Conservation (phyloP, 2,888 invertebrate genomes). For the Melolontha melolontha region DNA sequence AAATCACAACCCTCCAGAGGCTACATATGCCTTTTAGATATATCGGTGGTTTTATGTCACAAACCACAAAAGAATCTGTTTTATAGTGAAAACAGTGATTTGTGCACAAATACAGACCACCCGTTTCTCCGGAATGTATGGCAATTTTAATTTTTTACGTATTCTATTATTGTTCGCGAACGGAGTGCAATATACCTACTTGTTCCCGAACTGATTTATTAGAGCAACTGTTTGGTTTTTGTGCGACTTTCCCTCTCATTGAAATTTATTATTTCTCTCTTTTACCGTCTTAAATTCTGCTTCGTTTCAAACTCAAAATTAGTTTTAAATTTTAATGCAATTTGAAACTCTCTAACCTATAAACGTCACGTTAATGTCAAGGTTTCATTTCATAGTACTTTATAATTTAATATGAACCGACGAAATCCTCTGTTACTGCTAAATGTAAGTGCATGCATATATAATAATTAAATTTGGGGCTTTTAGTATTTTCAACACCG, state of each 20-base stretch:
- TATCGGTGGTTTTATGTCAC: constrained; percentile 55
- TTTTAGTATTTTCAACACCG: too few relatives aligned
- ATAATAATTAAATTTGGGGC: not conserved
- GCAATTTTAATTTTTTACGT: constrained; percentile 38
- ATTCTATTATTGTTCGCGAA: constrained; percentile 32
- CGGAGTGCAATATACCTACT: constrained; percentile 32
- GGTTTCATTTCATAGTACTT: constrained; percentile 39
- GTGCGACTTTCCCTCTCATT: constrained; percentile 31
- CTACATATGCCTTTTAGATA: constrained; percentile 55
- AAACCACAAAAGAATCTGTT: constrained; percentile 54
- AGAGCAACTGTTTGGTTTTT: constrained; percentile 30
- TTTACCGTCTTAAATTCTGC: constrained; percentile 31
- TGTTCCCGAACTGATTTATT: constrained; percentile 37
- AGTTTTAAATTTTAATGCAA: constrained; percentile 44
- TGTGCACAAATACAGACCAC: constrained; percentile 31
- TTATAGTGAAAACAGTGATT: constrained; percentile 48
- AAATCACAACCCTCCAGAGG: constrained; percentile 54
- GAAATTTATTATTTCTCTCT: constrained; percentile 43
- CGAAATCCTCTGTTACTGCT: constrained; percentile 10
- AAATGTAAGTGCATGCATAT: not conserved
- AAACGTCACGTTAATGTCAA: constrained; percentile 42
- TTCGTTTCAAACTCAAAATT: constrained; percentile 40
- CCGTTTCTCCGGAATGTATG: constrained; percentile 14
- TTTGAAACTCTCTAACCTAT: constrained; percentile 42
- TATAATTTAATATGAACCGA: constrained; percentile 41